Conservation (phyloP, 2,888 invertebrate genomes). For the Parasteatoda lunata region DNA sequence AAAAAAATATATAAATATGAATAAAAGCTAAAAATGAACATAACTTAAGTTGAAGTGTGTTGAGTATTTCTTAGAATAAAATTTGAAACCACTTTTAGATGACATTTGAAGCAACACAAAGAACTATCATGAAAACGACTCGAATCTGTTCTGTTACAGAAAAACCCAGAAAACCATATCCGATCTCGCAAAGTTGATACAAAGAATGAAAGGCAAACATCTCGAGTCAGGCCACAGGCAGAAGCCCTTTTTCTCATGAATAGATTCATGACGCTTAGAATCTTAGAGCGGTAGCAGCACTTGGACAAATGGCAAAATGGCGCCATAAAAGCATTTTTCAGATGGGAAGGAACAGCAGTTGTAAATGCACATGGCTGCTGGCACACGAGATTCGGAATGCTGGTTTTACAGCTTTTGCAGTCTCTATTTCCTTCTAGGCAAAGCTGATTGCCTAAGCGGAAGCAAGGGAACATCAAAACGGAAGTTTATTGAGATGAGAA, state of each 20-base stretch:
- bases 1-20: no score
- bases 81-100: no score
- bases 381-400: not conserved
- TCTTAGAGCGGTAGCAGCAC: not conserved
- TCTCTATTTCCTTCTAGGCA: not conserved
- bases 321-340: not conserved
- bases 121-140: no score
- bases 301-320: not conserved
- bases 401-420: not conserved
- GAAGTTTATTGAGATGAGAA: constrained; percentile 2
- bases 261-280: not conserved
- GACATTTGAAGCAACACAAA: no score
- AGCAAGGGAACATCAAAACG: not conserved
- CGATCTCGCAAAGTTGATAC: not conserved
- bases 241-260: not conserved
- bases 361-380: not conserved
- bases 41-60: no score
- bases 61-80: no score
- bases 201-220: not conserved
- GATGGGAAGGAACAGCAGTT: constrained; percentile 5
- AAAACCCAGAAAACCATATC: no score
- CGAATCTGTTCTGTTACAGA: no score
- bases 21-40: no score
- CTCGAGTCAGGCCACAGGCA: not conserved
- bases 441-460: not conserved